These are phyloP conservation scores for Emys orbicularis DNA, from an alignment of 2,797 vertebrate genomes.

Conservation along the genomic window DNA sequence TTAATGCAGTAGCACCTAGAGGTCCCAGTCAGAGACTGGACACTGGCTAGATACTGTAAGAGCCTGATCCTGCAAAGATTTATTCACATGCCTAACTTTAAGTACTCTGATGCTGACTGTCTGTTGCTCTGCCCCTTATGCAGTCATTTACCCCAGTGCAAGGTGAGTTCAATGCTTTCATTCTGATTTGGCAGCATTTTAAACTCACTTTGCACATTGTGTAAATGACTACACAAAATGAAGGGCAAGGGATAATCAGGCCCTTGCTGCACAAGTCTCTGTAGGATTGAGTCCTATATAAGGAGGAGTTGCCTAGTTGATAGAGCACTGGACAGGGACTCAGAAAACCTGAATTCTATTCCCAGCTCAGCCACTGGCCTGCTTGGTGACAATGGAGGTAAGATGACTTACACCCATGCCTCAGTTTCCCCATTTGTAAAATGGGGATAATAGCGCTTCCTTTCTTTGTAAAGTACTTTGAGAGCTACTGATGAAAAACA, in stretches of 20 bases:
- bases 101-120: accelerated
- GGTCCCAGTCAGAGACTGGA: not conserved
- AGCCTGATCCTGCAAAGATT: not conserved
- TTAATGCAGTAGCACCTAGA: not conserved
- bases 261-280: not conserved
- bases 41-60: not conserved
- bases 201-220: accelerated
- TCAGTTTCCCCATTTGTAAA: not conserved
- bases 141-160: not conserved
- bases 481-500: not conserved
- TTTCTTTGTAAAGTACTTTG: not conserved
- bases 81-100: not conserved
- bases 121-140: not conserved
- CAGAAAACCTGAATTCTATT: not conserved
- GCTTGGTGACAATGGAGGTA: not conserved
- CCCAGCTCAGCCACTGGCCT: not conserved
- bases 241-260: not conserved
- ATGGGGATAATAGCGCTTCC: not conserved
- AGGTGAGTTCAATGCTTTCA: accelerated
- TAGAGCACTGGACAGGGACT: not conserved
- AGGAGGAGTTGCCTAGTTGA: not conserved
- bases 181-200: not conserved
- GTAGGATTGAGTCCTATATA: not conserved
- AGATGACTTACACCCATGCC: not conserved
- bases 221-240: not conserved